Evolutionary conservation across 2,113 vertebrate species (phyloP).

Genomic region (Egretta garzetta): DNA sequence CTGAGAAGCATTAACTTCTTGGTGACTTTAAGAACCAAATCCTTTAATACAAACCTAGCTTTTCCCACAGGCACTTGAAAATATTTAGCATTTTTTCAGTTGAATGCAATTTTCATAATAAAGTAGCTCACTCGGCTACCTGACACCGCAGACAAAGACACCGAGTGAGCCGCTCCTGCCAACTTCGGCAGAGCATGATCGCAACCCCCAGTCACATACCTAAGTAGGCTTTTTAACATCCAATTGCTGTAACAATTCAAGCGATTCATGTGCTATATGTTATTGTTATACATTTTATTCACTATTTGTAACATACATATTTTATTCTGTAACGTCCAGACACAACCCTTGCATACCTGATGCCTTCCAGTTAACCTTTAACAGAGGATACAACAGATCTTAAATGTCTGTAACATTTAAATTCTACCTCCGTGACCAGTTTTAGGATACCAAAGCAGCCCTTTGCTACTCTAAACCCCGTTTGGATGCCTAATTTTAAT

Average conservation of each 20-base stretch:
- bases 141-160: constrained; percentile 54
- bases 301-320: not conserved
- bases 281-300: not conserved
- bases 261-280: not conserved
- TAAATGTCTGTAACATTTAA: not conserved
- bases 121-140: constrained; percentile 52
- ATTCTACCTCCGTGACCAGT: not conserved
- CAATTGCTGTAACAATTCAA: not conserved
- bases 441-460: not conserved
- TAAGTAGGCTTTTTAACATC: not conserved
- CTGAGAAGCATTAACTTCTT: constrained; percentile 53
- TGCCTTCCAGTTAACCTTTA: not conserved
- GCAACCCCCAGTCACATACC: not conserved
- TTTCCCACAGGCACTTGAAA: constrained; percentile 63
- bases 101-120: constrained; percentile 62
- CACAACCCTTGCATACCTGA: accelerated
- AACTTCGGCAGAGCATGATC: not conserved
- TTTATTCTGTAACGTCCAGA: accelerated
- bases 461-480: not conserved
- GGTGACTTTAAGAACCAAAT: constrained; percentile 58
- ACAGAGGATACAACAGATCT: not conserved
- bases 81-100: constrained; percentile 60
- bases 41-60: constrained; percentile 54
- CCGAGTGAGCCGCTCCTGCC: not conserved
- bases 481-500: not conserved